These are phyloP conservation scores for Babylonia areolata DNA, from an alignment of 1,140 invertebrate species.

Conservation along the genomic window DNA sequence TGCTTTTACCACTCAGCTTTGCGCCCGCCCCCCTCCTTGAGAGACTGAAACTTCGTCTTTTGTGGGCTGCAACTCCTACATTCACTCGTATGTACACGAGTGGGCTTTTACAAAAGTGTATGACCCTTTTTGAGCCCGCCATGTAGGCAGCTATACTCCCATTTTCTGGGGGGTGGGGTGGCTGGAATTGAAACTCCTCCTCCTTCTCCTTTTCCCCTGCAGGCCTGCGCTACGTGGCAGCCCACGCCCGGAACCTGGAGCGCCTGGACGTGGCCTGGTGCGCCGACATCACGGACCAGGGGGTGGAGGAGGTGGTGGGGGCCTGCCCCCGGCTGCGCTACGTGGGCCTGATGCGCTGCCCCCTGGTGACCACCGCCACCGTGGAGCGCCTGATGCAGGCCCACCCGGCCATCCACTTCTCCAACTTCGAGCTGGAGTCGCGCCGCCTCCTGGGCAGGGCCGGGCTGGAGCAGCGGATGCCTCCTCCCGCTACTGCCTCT, in stretches of 20 bases:
- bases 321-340: conserved; percentile 55
- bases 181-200: not conserved
- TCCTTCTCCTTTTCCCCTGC: conserved; percentile 36
- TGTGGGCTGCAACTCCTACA: too few species aligned
- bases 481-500: too few species aligned
- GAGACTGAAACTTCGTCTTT: too few species aligned
- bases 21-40: too few species aligned
- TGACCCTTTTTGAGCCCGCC: too few species aligned
- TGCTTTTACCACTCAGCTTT: too few species aligned
- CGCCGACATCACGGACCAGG: conserved; percentile 58
- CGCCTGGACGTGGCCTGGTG: conserved; percentile 69
- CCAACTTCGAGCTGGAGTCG: conserved; percentile 65
- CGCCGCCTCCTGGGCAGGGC: conserved; percentile 53
- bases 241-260: conserved; percentile 53
- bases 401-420: conserved; percentile 64
- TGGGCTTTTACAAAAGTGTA: too few species aligned
- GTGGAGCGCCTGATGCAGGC: conserved; percentile 60
- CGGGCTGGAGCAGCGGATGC: too few species aligned
- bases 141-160: too few species aligned
- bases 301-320: conserved; percentile 56
- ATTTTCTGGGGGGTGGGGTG: too few species aligned
- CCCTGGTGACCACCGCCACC: conserved; percentile 57
- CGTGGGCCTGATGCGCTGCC: conserved; percentile 67
- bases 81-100: too few species aligned
- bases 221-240: conserved; percentile 56